Base-by-base conservation (phyloP, 2,888 invertebrate species). In the Drosophila mettleri region DNA sequence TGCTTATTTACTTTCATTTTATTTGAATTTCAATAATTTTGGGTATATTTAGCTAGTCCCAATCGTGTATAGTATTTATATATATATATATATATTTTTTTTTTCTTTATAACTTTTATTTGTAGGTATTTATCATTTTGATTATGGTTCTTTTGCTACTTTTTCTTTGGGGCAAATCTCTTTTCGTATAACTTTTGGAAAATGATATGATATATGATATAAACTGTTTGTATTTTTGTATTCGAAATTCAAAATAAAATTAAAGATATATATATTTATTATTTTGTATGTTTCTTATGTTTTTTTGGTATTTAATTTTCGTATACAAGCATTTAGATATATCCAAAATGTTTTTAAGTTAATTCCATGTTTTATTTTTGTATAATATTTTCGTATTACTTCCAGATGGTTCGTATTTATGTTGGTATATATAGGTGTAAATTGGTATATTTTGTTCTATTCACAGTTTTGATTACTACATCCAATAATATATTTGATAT, bases 261-360 rank as follows among this genome's bases (percentile, higher is more conserved):
- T 46, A 31, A 49, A 34, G 53, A 59, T 68, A 57, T 54, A 57
- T 51, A 18, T 27, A 9, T 51, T 16, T 49, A 33, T 65, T 68
- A 38, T 67, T 20, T 62, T 65, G 33, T 60, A 46, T 55, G 20
- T 33, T 20, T n/a, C n/a, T 49, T 34, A 24, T n/a, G 14, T 46
- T 65, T 59, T 69, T 57, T 67, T 68, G 45, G 59, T 60, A 69
- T 54, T 68, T 54, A 68, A 63, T 69, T 75, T 80, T 90, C 90
- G 90, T 89, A 89, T 90, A 90, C 90, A 90, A 90, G 87, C 80
- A 79, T 77, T 90, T 75, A 80, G 64, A 70, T 78, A 66, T 78
- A 78, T 81, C 80, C 77, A 87, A 79, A 80, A 79, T 65, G 46
- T 61, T 65, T 66, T 67, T 62, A 71, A 52, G 54, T 71, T 66